Base-by-base conservation (phyloP, 2,113 vertebrate species). In the Donacobius atricapilla region DNA sequence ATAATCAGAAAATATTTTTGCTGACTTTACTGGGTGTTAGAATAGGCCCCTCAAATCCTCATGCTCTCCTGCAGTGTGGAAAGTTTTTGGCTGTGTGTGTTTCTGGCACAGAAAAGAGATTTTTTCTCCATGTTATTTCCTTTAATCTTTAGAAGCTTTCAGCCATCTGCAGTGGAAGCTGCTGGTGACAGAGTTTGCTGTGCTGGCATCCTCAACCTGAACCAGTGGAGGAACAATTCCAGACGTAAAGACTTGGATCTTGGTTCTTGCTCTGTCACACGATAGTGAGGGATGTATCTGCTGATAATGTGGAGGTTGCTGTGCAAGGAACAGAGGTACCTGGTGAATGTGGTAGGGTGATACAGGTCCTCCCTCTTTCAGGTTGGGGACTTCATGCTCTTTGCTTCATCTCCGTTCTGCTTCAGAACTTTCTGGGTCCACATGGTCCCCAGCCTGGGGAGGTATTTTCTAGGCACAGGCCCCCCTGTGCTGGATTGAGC, bases 221-320 rank as follows among this genome's bases (percentile, higher is more conserved):
- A 11, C 10, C 28, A 30, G 40, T 3, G 16, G 35, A 82, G 30
- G 35, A 66, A 21, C 20, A 73, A 33, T 35, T 79, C 13, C 28
- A 20, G 61, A 63, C 61, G 30, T 6, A 15, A 28, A 77, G 25
- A 12, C 10, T 2, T 7, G 25, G 9, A 18, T 31, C 57, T 45
- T 60, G 42, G 10, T 58, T 20, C 63, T 64, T 81, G 54, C 24
- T 66, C 40, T 65, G 21, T 33, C 39, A 66, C 31, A 4, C 33
- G 16, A 1, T 0, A 22, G 15, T 1, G 27, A 48, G 54, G 6
- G n/a, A 61, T 37, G 5, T 3, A 15, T 3, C 73, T 84, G 58
- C 72, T 69, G 82, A 7, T 18, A 28, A 10, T 2, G 1, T 7
- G 30, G 37, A 31, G 42, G 27, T 0, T 17, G 27, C 50, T 56